Percentiles rank a stretch among this genome's conserved stretches.
phyloP scores from a whole-genome alignment of 1,140 invertebrate species.

The Pseudomyrmex sp. region DNA sequence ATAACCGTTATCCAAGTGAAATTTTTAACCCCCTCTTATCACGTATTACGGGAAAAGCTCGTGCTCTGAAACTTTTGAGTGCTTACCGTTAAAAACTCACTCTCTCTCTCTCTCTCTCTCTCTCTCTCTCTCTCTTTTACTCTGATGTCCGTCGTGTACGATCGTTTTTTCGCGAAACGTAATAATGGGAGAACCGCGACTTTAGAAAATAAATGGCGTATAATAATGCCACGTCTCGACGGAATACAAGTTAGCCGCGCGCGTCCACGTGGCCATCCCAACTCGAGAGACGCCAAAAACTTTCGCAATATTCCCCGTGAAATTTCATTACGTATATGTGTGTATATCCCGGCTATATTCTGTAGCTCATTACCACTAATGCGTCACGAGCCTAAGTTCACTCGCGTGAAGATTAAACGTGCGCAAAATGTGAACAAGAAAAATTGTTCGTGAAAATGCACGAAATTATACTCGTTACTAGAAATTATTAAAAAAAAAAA shows the following conservation, averaged over 20 bases:
- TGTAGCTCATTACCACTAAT: slow-evolving; percentile 40
- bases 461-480: neutral
- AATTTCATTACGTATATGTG: slow-evolving; percentile 25
- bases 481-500: too few species aligned
- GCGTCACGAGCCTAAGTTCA: neutral
- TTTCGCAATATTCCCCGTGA: slow-evolving; percentile 51
- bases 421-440: neutral
- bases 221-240: slow-evolving; percentile 51
- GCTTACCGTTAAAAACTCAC: slow-evolving; percentile 38
- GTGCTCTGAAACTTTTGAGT: slow-evolving; percentile 27
- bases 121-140: neutral
- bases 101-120: slow-evolving; percentile 16
- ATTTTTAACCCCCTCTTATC: slow-evolving; percentile 13
- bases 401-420: too few species aligned
- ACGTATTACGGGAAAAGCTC: slow-evolving; percentile 20
- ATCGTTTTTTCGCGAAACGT: neutral
- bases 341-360: neutral
- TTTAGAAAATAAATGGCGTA: slow-evolving; percentile 52
- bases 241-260: slow-evolving; percentile 35
- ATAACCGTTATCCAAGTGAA: slow-evolving; percentile 47
- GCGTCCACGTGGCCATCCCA: slow-evolving; percentile 10
- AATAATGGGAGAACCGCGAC: slow-evolving; percentile 22
- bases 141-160: neutral
- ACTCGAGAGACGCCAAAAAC: slow-evolving; percentile 23
- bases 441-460: neutral